Conservation (phyloP, 2,797 vertebrate genomes). For the Melopsittacus undulatus region DNA sequence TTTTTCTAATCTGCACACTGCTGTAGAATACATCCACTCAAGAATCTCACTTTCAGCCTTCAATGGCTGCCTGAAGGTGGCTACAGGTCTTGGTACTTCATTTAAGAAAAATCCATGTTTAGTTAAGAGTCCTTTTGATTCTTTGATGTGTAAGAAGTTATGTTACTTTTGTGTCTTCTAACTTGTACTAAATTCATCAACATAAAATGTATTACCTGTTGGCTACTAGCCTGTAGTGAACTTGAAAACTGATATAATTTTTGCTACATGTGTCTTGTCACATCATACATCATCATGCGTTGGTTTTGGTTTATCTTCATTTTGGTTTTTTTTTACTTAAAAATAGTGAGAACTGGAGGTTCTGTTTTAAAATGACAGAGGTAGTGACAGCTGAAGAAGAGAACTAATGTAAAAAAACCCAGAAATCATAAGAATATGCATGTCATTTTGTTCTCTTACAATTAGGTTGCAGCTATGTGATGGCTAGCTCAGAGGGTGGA, state of each 20-base stretch:
- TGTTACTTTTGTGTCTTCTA: not conserved
- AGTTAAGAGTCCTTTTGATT: not conserved
- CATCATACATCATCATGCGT: not conserved
- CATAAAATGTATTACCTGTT: not conserved
- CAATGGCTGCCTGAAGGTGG: not conserved
- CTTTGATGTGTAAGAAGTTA: not conserved
- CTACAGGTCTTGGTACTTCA: not conserved
- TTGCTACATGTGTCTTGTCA: not conserved
- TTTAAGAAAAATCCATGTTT: not conserved
- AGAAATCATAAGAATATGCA: not conserved
- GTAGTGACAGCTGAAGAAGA: not conserved
- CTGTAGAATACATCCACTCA: not conserved
- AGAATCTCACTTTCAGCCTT: not conserved
- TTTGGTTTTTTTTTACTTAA: not conserved
- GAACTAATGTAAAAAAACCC: not conserved
- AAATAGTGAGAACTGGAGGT: not conserved
- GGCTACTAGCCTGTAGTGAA: not conserved
- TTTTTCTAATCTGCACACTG: not conserved
- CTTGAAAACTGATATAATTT: not conserved
- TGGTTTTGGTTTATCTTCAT: not conserved
- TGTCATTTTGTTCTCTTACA: not conserved
- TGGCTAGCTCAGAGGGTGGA: not conserved
- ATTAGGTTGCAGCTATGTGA: not conserved
- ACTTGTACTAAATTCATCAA: not conserved
- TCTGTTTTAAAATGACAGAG: not conserved